phyloP scores from a whole-genome alignment of 2,797 vertebrate genomes.

The Bradypodion ventrale region DNA sequence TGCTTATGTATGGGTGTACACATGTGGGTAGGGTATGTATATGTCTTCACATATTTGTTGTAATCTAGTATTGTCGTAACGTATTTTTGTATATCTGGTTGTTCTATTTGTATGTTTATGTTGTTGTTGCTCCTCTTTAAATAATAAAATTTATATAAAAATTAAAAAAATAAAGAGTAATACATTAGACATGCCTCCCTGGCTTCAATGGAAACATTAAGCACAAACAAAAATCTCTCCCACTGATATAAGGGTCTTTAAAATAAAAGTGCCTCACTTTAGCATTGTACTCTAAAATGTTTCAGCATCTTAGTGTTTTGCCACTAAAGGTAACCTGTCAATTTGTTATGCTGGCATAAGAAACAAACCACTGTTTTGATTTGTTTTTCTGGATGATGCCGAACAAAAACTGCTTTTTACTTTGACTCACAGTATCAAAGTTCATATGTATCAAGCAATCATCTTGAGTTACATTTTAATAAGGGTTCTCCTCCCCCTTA shows the following conservation, averaged over 20 bases:
- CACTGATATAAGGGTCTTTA: background rate
- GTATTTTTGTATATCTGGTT: too few relatives aligned
- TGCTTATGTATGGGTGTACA: too few relatives aligned
- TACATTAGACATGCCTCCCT: background rate
- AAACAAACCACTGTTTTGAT: constrained; percentile 3
- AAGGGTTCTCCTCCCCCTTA: background rate
- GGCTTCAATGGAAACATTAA: background rate
- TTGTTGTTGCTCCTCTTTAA: too few relatives aligned
- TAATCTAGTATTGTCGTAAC: too few relatives aligned
- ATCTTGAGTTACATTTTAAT: background rate
- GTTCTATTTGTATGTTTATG: too few relatives aligned
- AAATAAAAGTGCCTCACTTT: background rate
- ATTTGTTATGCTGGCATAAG: background rate
- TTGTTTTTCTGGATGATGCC: background rate
- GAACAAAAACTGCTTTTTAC: constrained; percentile 16
- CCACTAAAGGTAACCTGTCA: background rate
- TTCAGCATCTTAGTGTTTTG: background rate
- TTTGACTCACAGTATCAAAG: constrained; percentile 24
- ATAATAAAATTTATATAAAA: too few relatives aligned
- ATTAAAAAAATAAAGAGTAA: too few relatives aligned
- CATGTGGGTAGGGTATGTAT: too few relatives aligned
- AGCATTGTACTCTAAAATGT: background rate
- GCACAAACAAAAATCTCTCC: background rate
- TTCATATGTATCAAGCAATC: constrained; percentile 18
- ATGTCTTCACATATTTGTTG: too few relatives aligned